Conservation (phyloP, 53 echinoderm and acorn worm genomes). For the Luidia sarsii region DNA sequence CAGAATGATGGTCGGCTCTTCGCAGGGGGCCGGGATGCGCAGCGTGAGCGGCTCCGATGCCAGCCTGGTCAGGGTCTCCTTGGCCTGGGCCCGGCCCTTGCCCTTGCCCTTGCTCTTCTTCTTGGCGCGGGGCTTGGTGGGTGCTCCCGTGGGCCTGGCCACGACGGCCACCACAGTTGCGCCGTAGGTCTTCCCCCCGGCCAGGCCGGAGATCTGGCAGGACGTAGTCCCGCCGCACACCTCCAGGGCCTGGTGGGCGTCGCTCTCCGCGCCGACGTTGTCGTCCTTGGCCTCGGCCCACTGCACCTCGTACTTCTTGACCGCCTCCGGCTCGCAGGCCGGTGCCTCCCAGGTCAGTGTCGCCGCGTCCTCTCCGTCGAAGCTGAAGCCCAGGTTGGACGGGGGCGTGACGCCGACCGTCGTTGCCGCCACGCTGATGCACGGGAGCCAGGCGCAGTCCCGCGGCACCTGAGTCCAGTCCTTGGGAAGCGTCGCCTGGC, state of each 20-base stretch:
- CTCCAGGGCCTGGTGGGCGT: conserved; percentile 41
- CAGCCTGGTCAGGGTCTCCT: conserved; percentile 52
- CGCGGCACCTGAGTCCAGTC: conserved; percentile 54
- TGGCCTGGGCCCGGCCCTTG: conserved; percentile 7
- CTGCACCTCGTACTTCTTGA: conserved; percentile 59
- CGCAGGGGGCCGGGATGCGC: conserved; percentile 65
- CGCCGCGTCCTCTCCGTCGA: conserved; percentile 15
- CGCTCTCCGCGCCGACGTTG: conserved; percentile 4
- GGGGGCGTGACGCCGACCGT: conserved; percentile 72
- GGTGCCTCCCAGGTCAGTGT: conserved; percentile 66
- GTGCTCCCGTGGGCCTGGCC: conserved; percentile 5
- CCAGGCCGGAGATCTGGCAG: conserved; percentile 35
- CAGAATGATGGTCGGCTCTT: conserved; percentile 53
- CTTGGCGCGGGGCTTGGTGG: conserved; percentile 1
- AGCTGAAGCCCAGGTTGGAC: conserved; percentile 34
- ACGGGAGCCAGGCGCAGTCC: conserved; percentile 66
- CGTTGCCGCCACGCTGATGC: conserved; percentile 45
- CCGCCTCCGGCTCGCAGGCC: neutral
- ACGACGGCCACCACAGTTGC: conserved; percentile 55
- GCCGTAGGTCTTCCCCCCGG: conserved; percentile 58
- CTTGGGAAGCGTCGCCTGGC: conserved; percentile 48
- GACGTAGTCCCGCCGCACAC: conserved; percentile 21
- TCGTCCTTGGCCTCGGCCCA: conserved; percentile 45
- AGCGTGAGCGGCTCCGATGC: conserved; percentile 64
- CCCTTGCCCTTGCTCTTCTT: conserved; percentile 22